A percentile compares a stretch with the other conserved stretches of the same genome.
Conservation (phyloP, 64 coral and sea anemone species). For the Stichodactyla mertensii region DNA sequence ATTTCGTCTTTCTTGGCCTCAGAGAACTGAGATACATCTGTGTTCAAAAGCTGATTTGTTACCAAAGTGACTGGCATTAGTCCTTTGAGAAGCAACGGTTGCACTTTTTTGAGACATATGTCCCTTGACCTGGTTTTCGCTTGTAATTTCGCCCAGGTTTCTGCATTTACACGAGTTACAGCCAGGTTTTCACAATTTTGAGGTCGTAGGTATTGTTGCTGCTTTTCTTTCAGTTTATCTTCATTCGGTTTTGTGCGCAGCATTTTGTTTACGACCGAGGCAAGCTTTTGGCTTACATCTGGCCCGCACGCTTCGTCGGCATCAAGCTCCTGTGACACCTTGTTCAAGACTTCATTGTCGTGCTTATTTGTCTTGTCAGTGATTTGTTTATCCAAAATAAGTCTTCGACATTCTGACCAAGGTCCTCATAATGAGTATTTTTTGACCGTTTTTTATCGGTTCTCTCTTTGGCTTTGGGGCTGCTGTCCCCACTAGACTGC, state of each 20-base stretch:
- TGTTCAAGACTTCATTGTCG: neutral
- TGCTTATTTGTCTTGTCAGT: neutral
- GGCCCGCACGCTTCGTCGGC: conserved; percentile 23
- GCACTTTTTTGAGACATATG: conserved; percentile 29
- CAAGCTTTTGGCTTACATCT: conserved; percentile 30
- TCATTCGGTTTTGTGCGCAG: conserved; percentile 26
- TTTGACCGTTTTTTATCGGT: no score
- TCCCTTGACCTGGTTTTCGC: conserved; percentile 28
- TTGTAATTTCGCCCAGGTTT: conserved; percentile 39
- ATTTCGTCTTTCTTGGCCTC: neutral
- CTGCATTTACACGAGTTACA: conserved; percentile 34
- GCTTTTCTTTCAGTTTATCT: conserved; percentile 38
- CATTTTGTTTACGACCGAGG: conserved; percentile 26
- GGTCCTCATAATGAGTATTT: neutral
- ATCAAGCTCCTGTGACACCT: conserved; percentile 7
- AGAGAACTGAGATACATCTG: neutral
- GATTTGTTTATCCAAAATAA: neutral
- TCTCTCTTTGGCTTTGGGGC: no score
- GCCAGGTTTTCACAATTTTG: conserved; percentile 30
- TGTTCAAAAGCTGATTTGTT: conserved; percentile 24
- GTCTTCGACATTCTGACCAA: neutral
- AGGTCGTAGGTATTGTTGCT: conserved; percentile 1
- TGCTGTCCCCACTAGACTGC: no score
- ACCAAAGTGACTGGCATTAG: conserved; percentile 26
- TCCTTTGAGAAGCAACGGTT: conserved; percentile 27